These are phyloP conservation scores for Columba janthina DNA, from an alignment of 2,113 vertebrate genomes.

Conservation along the genomic window DNA sequence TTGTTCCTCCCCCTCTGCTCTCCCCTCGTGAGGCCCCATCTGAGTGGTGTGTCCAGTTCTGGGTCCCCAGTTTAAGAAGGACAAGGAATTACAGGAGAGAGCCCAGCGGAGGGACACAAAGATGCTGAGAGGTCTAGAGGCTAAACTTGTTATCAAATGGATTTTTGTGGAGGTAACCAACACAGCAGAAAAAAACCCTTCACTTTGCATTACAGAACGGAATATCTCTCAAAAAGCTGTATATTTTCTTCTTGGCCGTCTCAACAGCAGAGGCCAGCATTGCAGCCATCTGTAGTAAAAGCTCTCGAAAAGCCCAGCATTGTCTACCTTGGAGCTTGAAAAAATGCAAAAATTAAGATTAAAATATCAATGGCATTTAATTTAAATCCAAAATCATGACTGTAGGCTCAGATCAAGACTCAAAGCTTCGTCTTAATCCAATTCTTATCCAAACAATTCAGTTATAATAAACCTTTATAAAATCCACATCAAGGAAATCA, in stretches of 20 bases:
- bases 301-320: not conserved
- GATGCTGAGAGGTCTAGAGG: not conserved
- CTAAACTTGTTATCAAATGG: not conserved
- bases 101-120: too few species aligned
- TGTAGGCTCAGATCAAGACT: not conserved
- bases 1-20: too few species aligned
- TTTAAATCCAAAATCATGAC: not conserved
- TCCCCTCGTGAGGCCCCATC: too few species aligned
- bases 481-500: not conserved
- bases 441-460: slow-evolving; percentile 21
- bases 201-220: not conserved
- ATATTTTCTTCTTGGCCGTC: not conserved
- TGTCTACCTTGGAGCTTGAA: not conserved
- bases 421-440: not conserved
- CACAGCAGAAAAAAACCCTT: not conserved
- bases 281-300: not conserved
- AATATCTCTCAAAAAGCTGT: not conserved
- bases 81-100: too few species aligned
- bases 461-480: not conserved
- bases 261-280: not conserved
- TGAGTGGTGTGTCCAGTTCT: too few species aligned
- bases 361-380: not conserved
- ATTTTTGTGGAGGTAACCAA: not conserved
- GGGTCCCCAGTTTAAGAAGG: too few species aligned
- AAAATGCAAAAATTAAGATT: not conserved